These are phyloP conservation scores for Tenrec ecaudatus DNA, from an alignment of 2,113 vertebrate genomes.

Conservation along the genomic window DNA sequence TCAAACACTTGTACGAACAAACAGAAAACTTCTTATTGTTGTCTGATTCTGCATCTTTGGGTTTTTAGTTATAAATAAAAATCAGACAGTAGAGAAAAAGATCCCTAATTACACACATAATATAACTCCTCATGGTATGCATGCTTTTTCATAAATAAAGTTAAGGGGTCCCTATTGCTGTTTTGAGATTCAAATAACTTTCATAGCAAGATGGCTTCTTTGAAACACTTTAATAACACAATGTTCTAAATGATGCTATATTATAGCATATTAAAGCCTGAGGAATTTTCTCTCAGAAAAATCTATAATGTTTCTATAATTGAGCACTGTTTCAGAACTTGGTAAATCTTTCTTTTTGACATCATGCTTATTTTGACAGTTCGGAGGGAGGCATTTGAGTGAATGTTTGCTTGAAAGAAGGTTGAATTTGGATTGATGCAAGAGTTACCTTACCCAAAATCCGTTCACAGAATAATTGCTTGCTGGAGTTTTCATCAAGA, in stretches of 20 bases:
- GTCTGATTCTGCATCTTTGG: conserved; percentile 56
- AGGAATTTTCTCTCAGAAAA: conserved; percentile 60
- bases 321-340: conserved; percentile 28
- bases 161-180: conserved; percentile 58
- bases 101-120: conserved; percentile 25
- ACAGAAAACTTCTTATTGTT: conserved; percentile 29
- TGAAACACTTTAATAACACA: conserved; percentile 33
- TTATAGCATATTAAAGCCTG: conserved; percentile 24
- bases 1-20: conserved; percentile 43
- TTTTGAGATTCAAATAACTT: conserved; percentile 56
- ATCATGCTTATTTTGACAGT: conserved; percentile 49
- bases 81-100: conserved; percentile 18
- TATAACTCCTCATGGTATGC: not conserved
- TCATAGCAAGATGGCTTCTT: conserved; percentile 16
- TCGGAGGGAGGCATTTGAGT: conserved; percentile 38
- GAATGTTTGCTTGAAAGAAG: conserved; percentile 73
- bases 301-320: conserved; percentile 38
- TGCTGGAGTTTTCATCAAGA: conserved; percentile 69
- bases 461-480: conserved; percentile 73
- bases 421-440: conserved; percentile 75
- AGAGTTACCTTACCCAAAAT: conserved; percentile 69
- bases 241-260: conserved; percentile 37
- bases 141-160: conserved; percentile 18
- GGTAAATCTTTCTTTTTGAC: conserved; percentile 60
- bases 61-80: conserved; percentile 53